These are phyloP conservation scores for Aurelia sp. DNA, from an alignment of 30 jellyfish, hydroid and myxozoan species.

Conservation along the genomic window DNA sequence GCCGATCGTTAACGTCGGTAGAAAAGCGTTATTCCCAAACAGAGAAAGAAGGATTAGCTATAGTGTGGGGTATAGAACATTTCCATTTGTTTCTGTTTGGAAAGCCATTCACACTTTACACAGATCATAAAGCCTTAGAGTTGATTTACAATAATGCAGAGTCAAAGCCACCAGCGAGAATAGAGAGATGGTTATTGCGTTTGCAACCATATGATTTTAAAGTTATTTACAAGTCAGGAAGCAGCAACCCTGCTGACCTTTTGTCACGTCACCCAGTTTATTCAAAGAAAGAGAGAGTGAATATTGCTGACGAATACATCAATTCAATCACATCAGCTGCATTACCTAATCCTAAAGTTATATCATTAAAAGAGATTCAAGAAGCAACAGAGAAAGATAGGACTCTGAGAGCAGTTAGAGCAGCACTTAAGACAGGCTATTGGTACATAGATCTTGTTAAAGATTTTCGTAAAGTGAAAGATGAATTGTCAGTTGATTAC, in stretches of 20 bases:
- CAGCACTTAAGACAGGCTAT: background rate
- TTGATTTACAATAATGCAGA: background rate
- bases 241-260: no score
- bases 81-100: background rate
- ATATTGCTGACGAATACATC: background rate
- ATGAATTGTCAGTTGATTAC: conserved; percentile 15
- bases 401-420: background rate
- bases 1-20: conserved; percentile 32
- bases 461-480: conserved; percentile 5
- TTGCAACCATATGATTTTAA: background rate
- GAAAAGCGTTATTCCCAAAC: conserved; percentile 38
- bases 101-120: background rate
- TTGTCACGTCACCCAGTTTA: no score
- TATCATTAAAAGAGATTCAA: conserved; percentile 14
- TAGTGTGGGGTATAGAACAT: background rate
- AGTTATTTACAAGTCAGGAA: no score
- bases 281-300: no score
- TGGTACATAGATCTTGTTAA: conserved; percentile 5
- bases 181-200: background rate
- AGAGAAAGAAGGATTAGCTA: background rate
- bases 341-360: conserved; percentile 10
- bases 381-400: conserved; percentile 19
- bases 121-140: conserved; percentile 6
- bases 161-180: conserved; percentile 18
- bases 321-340: conserved; percentile 7